Percentiles rank a stretch among this genome's conserved stretches.
Evolutionary conservation across 2,888 invertebrate species (phyloP).

Genomic region (Ichneumon xanthorius): DNA sequence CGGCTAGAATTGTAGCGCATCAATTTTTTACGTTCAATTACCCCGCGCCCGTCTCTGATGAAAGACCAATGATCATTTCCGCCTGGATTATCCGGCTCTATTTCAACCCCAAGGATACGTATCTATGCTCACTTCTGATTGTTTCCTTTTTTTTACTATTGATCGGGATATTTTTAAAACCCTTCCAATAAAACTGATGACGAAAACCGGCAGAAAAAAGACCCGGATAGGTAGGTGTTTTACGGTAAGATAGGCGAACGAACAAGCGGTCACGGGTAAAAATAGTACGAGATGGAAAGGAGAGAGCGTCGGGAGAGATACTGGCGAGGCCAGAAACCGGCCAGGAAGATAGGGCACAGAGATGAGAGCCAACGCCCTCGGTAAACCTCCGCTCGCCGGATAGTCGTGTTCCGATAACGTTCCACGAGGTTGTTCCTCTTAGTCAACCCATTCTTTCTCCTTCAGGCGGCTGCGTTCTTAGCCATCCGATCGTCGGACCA

Average conservation of each 20-base stretch:
- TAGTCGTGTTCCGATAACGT: slow-evolving; percentile 67
- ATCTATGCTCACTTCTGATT: no score
- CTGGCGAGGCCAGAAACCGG: slow-evolving; percentile 22
- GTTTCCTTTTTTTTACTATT: no score
- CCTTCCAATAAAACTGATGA: no score
- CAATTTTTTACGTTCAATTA: no score
- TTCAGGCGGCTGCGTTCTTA: neutral
- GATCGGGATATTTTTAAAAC: no score
- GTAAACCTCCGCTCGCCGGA: slow-evolving; percentile 60
- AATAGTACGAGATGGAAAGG: neutral
- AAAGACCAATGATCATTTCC: no score
- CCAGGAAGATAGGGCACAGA: slow-evolving; percentile 44
- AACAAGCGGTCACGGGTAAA: neutral
- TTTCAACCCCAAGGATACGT: no score
- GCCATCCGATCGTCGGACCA: slow-evolving; percentile 43
- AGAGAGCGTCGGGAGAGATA: slow-evolving; percentile 40
- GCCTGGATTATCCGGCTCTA: no score
- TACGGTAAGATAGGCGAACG: neutral
- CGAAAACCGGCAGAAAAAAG: no score
- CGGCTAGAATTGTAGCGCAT: no score
- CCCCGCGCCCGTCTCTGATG: no score
- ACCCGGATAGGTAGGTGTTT: no score
- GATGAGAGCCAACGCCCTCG: slow-evolving; percentile 65
- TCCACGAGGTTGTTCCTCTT: slow-evolving; percentile 66
- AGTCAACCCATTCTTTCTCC: slow-evolving; percentile 46